phyloP scores from a whole-genome alignment of 2,113 vertebrate genomes.

The Limanda limanda region DNA sequence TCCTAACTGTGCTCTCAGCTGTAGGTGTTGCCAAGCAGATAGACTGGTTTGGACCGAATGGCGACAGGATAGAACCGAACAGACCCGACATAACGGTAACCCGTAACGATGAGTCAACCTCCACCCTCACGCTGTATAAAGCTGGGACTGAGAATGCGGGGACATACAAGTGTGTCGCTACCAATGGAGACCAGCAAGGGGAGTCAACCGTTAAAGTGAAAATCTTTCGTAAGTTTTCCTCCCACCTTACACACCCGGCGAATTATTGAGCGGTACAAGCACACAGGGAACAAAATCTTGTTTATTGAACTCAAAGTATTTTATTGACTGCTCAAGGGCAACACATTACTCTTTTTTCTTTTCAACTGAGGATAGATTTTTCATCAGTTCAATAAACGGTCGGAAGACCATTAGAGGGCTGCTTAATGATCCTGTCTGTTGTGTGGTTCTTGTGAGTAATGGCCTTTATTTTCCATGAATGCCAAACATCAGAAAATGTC shows the following conservation, averaged over 20 bases:
- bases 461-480: conserved; percentile 74
- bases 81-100: conserved; percentile 91
- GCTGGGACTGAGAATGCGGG: conserved; percentile 91
- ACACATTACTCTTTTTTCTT: conserved; percentile 68
- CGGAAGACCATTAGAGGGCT: conserved; percentile 75
- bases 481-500: conserved; percentile 75
- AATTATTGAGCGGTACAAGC: conserved; percentile 31
- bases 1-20: conserved; percentile 76
- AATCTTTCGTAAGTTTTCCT: conserved; percentile 92
- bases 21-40: conserved; percentile 91
- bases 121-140: conserved; percentile 95
- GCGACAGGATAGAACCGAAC: conserved; percentile 89
- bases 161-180: conserved; percentile 94
- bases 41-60: conserved; percentile 94
- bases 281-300: conserved; percentile 29
- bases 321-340: conserved; percentile 76
- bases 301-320: conserved; percentile 67
- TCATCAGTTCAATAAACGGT: conserved; percentile 78
- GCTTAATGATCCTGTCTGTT: conserved; percentile 81
- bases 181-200: conserved; percentile 84
- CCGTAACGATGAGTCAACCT: conserved; percentile 90
- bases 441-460: conserved; percentile 75
- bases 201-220: conserved; percentile 96
- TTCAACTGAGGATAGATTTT: conserved; percentile 74
- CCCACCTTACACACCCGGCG: background rate